Conservation (phyloP, 2,113 vertebrate species). For the Rhineura floridana region DNA sequence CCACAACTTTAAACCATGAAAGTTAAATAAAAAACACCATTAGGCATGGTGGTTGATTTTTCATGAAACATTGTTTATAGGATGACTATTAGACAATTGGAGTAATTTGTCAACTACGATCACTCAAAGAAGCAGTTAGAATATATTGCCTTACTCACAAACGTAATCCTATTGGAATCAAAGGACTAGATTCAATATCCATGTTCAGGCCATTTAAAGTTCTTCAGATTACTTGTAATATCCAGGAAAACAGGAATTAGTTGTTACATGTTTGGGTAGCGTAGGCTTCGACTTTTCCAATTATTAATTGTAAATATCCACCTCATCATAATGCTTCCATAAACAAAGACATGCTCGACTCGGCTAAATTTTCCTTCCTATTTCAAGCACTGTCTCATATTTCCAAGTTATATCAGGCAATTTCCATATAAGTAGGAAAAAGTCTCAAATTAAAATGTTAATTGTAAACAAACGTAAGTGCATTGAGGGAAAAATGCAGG, state of each 20-base stretch:
- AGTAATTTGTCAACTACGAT: constrained; percentile 51
- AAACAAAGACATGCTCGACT: constrained; percentile 70
- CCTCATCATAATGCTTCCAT: constrained; percentile 63
- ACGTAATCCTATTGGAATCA: constrained; percentile 41
- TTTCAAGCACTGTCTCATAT: constrained; percentile 78
- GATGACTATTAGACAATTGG: constrained; percentile 55
- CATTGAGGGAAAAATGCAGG: constrained; percentile 71
- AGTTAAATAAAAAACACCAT: constrained; percentile 52
- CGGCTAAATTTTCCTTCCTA: constrained; percentile 70
- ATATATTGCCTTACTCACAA: constrained; percentile 50
- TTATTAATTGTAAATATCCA: constrained; percentile 59
- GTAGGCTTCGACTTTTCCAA: constrained; percentile 68
- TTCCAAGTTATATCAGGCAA: constrained; percentile 74
- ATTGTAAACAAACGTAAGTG: constrained; percentile 80
- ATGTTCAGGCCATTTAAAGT: constrained; percentile 53
- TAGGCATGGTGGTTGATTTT: constrained; percentile 48
- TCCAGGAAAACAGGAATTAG: constrained; percentile 48
- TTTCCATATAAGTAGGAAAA: constrained; percentile 79
- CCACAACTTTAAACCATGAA: constrained; percentile 45
- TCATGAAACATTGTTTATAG: constrained; percentile 58
- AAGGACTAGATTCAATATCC: constrained; percentile 1
- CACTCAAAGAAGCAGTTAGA: constrained; percentile 50
- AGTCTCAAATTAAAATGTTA: constrained; percentile 83
- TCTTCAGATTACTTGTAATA: constrained; percentile 46
- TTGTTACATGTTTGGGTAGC: constrained; percentile 51